Evolutionary conservation across 2,888 invertebrate genomes (phyloP).

Genomic region (Alviniconcha strummeri): DNA sequence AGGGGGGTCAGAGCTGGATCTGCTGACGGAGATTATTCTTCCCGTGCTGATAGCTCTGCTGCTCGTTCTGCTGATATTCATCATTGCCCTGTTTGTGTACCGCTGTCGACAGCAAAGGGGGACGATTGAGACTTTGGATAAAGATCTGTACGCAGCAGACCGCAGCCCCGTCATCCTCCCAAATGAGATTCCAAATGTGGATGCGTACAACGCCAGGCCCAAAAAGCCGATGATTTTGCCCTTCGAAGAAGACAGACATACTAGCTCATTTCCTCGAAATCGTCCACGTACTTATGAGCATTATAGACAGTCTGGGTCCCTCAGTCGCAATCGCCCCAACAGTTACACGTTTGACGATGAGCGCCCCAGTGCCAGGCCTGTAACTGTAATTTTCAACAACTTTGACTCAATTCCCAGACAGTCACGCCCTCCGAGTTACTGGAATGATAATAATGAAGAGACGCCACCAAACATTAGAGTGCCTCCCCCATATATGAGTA

Average conservation of each 20-base stretch:
- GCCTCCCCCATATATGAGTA: conserved; percentile 12
- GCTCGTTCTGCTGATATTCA: conserved; percentile 46
- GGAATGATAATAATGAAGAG: conserved; percentile 22
- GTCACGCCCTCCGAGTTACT: conserved; percentile 7
- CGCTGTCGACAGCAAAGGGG: conserved; percentile 38
- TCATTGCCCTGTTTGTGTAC: conserved; percentile 47
- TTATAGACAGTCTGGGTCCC: conserved; percentile 15
- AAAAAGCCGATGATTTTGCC: conserved; percentile 52
- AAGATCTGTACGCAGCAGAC: conserved; percentile 57
- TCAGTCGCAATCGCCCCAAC: conserved; percentile 17
- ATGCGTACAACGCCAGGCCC: conserved; percentile 50
- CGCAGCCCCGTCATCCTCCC: conserved; percentile 62
- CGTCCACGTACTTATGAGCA: conserved; percentile 17
- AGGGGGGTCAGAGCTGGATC: neutral
- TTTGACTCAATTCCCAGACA: conserved; percentile 19
- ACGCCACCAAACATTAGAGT: conserved; percentile 24
- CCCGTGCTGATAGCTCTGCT: conserved; percentile 47
- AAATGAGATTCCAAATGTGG: conserved; percentile 47
- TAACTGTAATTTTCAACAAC: conserved; percentile 24
- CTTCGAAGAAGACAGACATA: conserved; percentile 35
- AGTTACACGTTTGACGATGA: conserved; percentile 23
- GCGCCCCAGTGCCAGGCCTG: neutral
- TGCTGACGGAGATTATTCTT: conserved; percentile 45
- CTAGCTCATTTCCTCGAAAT: neutral
- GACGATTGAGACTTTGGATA: conserved; percentile 48